Conservation (phyloP, 2,888 invertebrate genomes). For the Sinodicranocentrus sp. region DNA sequence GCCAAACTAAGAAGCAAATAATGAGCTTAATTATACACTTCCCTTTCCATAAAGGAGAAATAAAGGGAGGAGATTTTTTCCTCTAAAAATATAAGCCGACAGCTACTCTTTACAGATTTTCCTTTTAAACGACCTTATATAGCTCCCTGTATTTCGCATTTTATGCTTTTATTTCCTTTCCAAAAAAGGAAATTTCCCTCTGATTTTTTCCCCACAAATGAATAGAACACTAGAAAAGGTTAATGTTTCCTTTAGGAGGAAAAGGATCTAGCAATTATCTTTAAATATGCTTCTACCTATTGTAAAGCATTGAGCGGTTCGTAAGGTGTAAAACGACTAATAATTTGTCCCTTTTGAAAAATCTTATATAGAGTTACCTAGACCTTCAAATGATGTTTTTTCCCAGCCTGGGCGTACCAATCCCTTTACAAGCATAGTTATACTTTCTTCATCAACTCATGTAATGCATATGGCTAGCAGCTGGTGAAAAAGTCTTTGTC, state of each 20-base stretch:
- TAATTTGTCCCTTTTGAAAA: constrained; percentile 28
- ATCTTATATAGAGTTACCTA: background rate
- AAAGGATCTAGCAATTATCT: constrained; percentile 61
- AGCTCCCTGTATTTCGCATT: constrained; percentile 30
- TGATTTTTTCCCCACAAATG: background rate
- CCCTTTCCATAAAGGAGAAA: constrained; percentile 22
- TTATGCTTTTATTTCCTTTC: background rate
- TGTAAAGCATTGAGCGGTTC: constrained; percentile 26
- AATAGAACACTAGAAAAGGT: too few species aligned
- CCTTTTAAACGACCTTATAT: constrained; percentile 45
- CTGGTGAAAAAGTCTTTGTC: background rate
- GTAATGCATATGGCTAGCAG: constrained; percentile 3
- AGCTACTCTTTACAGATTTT: background rate
- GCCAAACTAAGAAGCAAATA: constrained; percentile 28
- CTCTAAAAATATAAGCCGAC: background rate
- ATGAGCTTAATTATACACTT: constrained; percentile 66
- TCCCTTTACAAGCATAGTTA: too few species aligned
- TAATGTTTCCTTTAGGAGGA: constrained; percentile 2
- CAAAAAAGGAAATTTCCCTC: constrained; percentile 10
- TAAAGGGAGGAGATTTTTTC: background rate
- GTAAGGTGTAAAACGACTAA: constrained; percentile 22
- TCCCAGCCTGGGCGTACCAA: too few species aligned
- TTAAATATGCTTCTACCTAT: constrained; percentile 31
- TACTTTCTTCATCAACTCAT: too few species aligned
- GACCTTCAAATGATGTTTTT: too few species aligned